A percentile compares a stretch with the other conserved stretches of the same genome.
Conservation (phyloP, 2,797 vertebrate genomes). For the Pachyuromys duprasi region DNA sequence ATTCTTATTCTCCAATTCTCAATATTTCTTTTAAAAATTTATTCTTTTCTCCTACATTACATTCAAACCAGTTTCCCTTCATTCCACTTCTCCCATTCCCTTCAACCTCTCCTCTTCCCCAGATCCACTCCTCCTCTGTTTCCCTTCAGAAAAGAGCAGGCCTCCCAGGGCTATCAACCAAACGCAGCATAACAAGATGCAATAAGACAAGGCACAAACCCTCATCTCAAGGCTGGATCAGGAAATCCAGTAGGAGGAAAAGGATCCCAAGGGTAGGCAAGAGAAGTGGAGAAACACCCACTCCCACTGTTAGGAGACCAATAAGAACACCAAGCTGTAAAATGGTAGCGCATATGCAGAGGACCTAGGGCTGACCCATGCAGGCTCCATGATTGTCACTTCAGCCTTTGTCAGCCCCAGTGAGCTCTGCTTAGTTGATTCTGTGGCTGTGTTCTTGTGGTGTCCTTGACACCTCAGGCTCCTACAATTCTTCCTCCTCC, state of each 20-base stretch:
- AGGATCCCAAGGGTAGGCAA: not conserved
- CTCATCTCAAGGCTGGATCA: not conserved
- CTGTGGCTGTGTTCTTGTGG: not conserved
- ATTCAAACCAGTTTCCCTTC: not conserved
- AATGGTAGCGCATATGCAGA: not conserved
- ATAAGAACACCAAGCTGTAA: not conserved
- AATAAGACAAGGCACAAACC: not conserved
- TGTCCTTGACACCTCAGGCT: not conserved
- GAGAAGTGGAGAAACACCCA: not conserved
- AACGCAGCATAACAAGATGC: not conserved
- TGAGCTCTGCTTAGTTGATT: not conserved
- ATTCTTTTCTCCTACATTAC: not conserved
- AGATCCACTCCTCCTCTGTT: not conserved
- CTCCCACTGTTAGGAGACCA: not conserved
- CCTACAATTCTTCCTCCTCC: not conserved
- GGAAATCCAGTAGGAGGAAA: not conserved
- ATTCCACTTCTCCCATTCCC: not conserved
- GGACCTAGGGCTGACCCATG: not conserved
- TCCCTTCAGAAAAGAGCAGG: not conserved
- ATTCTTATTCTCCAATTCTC: not conserved
- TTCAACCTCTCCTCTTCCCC: not conserved
- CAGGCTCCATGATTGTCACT: not conserved
- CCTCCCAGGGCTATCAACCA: not conserved
- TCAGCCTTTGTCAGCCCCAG: not conserved
- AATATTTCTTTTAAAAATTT: not conserved